Conservation (phyloP, 2,113 vertebrate genomes). For the Phylloscopus trochilus region DNA sequence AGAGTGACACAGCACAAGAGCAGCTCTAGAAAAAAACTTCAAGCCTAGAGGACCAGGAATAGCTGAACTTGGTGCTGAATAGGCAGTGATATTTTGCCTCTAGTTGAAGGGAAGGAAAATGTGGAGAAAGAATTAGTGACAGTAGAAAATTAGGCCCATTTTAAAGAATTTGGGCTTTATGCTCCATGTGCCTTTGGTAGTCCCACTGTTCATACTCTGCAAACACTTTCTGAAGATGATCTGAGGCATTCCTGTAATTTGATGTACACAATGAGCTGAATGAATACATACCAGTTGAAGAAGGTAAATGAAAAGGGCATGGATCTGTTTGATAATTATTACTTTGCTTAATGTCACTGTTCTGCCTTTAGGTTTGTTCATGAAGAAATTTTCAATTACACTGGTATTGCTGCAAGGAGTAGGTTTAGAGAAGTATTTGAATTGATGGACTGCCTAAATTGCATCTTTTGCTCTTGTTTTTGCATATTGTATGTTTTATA, state of each 20-base stretch:
- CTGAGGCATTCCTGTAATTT: neutral
- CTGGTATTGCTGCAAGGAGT: slow-evolving; percentile 48
- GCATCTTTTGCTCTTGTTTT: slow-evolving; percentile 51
- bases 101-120: neutral
- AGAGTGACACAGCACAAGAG: neutral
- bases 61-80: neutral
- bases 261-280: neutral
- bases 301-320: slow-evolving; percentile 52
- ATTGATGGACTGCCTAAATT: slow-evolving; percentile 31
- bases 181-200: neutral
- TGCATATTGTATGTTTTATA: neutral
- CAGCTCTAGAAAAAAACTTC: neutral
- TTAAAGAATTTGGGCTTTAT: neutral
- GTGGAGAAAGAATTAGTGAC: neutral
- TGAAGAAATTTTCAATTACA: slow-evolving; percentile 59
- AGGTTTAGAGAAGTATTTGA: slow-evolving; percentile 43
- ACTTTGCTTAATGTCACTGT: slow-evolving; percentile 63
- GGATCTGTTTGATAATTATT: slow-evolving; percentile 64
- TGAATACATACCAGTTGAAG: slow-evolving; percentile 5
- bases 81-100: neutral
- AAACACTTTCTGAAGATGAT: neutral
- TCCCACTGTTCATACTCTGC: neutral
- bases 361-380: slow-evolving; percentile 52
- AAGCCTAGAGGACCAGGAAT: neutral
- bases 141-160: neutral